A percentile compares a stretch with the other conserved stretches of the same genome.
These are phyloP conservation scores for Micromussa lordhowensis DNA, from an alignment of 92 coral and sea anemone genomes.

Conservation along the genomic window DNA sequence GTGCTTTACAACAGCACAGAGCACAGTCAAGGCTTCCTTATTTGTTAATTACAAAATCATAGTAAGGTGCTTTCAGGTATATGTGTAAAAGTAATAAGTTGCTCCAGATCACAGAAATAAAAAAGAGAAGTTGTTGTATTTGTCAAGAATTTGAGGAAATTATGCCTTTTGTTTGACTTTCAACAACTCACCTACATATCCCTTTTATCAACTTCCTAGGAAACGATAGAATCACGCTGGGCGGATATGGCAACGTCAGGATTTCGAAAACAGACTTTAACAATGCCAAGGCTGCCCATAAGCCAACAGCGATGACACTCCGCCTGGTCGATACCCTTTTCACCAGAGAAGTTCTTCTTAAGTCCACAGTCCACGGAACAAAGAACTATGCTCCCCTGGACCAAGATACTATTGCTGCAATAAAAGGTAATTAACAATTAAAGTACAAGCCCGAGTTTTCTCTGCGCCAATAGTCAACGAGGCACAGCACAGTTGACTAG, in stretches of 20 bases:
- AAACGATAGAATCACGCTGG: neutral
- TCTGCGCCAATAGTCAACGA: too few species aligned
- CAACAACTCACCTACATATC: neutral
- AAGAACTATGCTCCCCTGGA: constrained; percentile 22
- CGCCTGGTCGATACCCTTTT: constrained; percentile 15
- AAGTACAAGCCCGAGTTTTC: too few species aligned
- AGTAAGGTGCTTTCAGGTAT: too few species aligned
- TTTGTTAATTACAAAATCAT: too few species aligned
- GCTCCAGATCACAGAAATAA: too few species aligned
- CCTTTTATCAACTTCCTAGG: neutral
- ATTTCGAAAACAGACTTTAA: neutral
- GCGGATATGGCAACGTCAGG: neutral
- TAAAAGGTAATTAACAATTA: constrained; percentile 10
- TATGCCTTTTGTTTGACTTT: neutral
- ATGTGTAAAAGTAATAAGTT: too few species aligned
- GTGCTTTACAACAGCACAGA: too few species aligned
- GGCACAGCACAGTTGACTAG: too few species aligned
- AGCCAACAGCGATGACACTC: constrained; percentile 11
- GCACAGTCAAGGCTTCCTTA: too few species aligned
- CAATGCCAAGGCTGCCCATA: neutral
- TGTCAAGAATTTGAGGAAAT: too few species aligned
- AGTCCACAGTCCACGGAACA: constrained; percentile 15
- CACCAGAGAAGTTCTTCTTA: neutral
- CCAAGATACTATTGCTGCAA: constrained; percentile 9
- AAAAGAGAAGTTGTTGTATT: too few species aligned